Evolutionary conservation across 2,113 vertebrate species (phyloP).

Genomic region (Gnathonemus longibarbis): DNA sequence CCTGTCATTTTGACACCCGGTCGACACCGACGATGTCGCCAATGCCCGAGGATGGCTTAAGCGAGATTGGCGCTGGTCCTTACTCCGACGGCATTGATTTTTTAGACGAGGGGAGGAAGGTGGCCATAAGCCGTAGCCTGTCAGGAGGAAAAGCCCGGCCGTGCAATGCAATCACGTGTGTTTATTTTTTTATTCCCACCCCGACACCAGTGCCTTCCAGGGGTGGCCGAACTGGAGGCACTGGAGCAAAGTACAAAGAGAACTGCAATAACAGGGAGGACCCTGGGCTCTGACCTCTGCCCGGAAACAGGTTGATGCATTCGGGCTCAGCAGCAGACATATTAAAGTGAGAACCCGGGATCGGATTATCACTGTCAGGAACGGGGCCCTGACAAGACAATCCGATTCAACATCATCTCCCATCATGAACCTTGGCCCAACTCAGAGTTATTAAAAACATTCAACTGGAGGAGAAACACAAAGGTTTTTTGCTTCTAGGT

Average conservation of each 20-base stretch:
- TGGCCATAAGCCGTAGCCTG: constrained; percentile 11
- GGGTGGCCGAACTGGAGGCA: constrained; percentile 11
- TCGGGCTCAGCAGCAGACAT: constrained; percentile 13
- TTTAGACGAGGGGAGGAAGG: background rate
- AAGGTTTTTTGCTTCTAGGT: background rate
- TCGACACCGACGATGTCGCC: background rate
- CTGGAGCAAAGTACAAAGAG: constrained; percentile 12
- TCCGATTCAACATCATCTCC: constrained; percentile 6
- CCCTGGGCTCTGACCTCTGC: constrained; percentile 26
- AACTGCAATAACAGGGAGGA: constrained; percentile 28
- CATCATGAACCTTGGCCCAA: background rate
- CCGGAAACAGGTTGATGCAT: background rate
- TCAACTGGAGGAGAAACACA: constrained; percentile 5
- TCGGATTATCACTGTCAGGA: constrained; percentile 20
- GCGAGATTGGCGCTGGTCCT: background rate
- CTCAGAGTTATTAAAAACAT: constrained; percentile 28
- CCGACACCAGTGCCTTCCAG: background rate
- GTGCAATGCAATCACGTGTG: constrained; percentile 18
- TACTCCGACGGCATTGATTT: constrained; percentile 22
- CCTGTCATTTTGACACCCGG: background rate
- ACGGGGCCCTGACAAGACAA: constrained; percentile 15
- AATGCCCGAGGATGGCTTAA: background rate
- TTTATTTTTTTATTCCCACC: constrained; percentile 39
- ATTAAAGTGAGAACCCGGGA: constrained; percentile 25
- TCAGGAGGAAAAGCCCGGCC: constrained; percentile 15